Conservation (phyloP, 2,113 vertebrate genomes). For the Coptodon rendalli region DNA sequence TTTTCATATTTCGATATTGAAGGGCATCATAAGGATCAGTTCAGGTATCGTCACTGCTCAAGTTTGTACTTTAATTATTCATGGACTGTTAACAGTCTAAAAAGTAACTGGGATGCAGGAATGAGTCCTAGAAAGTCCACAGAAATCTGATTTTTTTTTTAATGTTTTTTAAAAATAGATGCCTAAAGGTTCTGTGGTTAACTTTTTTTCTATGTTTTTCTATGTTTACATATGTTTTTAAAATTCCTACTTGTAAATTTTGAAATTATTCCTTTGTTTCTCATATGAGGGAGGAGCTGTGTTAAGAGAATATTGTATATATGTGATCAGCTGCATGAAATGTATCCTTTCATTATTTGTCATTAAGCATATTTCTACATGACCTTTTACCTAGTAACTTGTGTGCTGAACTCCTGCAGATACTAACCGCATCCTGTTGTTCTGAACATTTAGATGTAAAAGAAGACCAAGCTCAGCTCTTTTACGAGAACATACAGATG, state of each 20-base stretch:
- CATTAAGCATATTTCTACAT: too few species aligned
- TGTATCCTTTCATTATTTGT: too few species aligned
- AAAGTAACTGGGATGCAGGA: neutral
- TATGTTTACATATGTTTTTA: neutral
- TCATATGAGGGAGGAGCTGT: neutral
- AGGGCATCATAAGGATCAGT: neutral
- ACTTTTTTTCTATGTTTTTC: neutral
- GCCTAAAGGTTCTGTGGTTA: neutral
- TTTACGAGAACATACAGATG: too few species aligned
- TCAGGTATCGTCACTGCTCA: neutral
- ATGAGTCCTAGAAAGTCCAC: neutral
- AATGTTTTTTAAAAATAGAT: neutral
- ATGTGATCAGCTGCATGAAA: too few species aligned
- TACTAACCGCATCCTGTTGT: too few species aligned
- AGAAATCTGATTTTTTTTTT: neutral
- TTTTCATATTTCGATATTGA: fast-evolving
- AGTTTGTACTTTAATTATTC: neutral
- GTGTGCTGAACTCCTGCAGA: too few species aligned
- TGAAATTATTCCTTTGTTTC: neutral
- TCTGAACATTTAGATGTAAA: too few species aligned
- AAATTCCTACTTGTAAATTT: neutral
- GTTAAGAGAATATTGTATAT: too few species aligned
- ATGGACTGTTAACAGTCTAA: neutral
- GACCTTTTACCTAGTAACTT: too few species aligned
- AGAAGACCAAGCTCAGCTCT: too few species aligned